These are phyloP conservation scores for Ormyrus rosae DNA, from an alignment of 2,888 invertebrate species.

Conservation along the genomic window DNA sequence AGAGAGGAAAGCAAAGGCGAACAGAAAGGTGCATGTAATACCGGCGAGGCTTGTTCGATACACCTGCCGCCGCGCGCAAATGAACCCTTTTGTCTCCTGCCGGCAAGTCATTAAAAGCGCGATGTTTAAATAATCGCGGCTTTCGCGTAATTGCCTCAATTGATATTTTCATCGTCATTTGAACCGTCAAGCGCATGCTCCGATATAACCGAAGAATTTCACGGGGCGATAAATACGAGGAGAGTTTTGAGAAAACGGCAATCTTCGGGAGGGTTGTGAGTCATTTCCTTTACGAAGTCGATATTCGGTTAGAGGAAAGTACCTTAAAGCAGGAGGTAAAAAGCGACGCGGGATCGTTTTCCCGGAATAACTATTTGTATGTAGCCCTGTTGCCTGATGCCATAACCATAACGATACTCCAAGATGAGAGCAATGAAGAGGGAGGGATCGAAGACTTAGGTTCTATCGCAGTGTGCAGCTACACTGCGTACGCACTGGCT, in stretches of 20 bases:
- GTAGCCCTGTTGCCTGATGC: slow-evolving; percentile 67
- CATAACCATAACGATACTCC: slow-evolving; percentile 71
- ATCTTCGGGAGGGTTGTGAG: background rate
- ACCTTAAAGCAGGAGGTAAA: slow-evolving; percentile 38
- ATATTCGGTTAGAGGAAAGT: slow-evolving; percentile 38
- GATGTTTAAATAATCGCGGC: slow-evolving; percentile 1
- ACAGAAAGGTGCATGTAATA: slow-evolving; percentile 18
- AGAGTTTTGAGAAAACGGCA: background rate
- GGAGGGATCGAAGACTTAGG: slow-evolving; percentile 55
- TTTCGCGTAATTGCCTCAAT: no score
- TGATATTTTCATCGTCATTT: no score
- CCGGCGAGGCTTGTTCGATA: slow-evolving; percentile 45
- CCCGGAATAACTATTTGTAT: slow-evolving; percentile 71
- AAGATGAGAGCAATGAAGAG: slow-evolving; percentile 57
- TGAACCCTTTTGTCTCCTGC: slow-evolving; percentile 67
- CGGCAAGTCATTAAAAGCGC: slow-evolving; percentile 65
- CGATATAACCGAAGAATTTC: no score
- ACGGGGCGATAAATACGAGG: no score
- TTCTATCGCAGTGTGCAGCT: background rate
- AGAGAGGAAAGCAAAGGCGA: slow-evolving; percentile 8
- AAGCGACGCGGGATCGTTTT: slow-evolving; percentile 63
- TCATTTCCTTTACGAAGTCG: slow-evolving; percentile 9
- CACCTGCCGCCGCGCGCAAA: slow-evolving; percentile 66
- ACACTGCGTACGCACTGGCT: no score
- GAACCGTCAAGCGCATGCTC: no score